phyloP scores from a whole-genome alignment of 2,888 invertebrate species.

The Orthosia gracilis region DNA sequence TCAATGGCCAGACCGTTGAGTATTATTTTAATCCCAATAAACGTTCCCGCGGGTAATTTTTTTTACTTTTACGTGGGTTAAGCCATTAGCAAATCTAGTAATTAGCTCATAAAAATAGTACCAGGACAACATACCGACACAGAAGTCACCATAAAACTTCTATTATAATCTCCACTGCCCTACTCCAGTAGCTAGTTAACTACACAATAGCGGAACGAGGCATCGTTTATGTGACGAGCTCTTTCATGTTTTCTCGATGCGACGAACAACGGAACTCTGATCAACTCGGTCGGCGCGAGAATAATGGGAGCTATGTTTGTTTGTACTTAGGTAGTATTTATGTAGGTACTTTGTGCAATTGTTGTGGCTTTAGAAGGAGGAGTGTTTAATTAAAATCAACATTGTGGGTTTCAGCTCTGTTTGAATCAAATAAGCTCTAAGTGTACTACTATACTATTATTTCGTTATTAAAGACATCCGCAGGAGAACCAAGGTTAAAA shows the following conservation, averaged over 20 bases:
- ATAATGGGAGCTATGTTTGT: constrained; percentile 30
- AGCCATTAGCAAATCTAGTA: too few species aligned
- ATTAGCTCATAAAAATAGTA: constrained; percentile 5
- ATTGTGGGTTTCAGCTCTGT: background rate
- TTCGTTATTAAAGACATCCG: too few species aligned
- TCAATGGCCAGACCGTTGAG: too few species aligned
- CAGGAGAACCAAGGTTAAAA: too few species aligned
- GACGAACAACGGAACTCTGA: constrained; percentile 50
- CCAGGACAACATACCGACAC: constrained; percentile 18
- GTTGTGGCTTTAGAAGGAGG: background rate
- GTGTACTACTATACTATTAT: too few species aligned
- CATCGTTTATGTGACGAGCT: constrained; percentile 52
- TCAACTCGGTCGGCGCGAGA: constrained; percentile 42
- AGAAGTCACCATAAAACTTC: background rate
- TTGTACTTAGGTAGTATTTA: background rate
- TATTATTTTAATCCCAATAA: too few species aligned
- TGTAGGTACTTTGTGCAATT: background rate
- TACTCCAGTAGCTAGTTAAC: constrained; percentile 52
- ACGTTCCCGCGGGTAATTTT: too few species aligned
- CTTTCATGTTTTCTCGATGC: constrained; percentile 52
- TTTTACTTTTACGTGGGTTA: too few species aligned
- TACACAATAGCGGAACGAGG: constrained; percentile 54
- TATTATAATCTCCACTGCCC: constrained; percentile 9
- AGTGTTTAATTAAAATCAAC: background rate
- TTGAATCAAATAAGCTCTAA: background rate